These are phyloP conservation scores for Eurystomus gularis DNA, from an alignment of 2,113 vertebrate species.

Conservation along the genomic window DNA sequence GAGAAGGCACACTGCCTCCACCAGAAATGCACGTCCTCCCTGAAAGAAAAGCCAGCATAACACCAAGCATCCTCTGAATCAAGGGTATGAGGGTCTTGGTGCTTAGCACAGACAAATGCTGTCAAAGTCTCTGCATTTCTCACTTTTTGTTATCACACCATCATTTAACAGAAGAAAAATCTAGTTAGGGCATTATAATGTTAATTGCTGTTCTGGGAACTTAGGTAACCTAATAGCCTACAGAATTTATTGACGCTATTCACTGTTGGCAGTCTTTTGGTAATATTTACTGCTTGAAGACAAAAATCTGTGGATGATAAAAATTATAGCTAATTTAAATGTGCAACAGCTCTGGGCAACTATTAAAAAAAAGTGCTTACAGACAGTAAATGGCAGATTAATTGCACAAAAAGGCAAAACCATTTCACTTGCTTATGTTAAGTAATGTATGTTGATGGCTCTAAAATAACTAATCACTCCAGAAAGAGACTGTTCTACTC, in stretches of 20 bases:
- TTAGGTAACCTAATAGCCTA: not conserved
- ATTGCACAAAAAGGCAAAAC: not conserved
- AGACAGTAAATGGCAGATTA: not conserved
- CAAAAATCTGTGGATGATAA: not conserved
- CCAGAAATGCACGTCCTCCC: not conserved
- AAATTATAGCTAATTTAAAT: not conserved
- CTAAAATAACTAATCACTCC: not conserved
- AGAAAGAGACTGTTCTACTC: not conserved
- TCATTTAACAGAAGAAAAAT: not conserved
- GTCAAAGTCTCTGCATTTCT: not conserved
- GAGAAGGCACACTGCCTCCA: not conserved
- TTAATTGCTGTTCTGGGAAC: not conserved
- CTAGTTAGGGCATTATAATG: not conserved
- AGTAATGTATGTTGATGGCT: not conserved
- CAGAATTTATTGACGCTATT: not conserved
- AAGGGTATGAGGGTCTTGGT: too few relatives aligned
- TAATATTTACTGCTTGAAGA: not conserved
- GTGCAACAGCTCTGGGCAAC: not conserved
- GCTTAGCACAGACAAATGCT: fast-evolving
- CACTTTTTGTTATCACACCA: not conserved
- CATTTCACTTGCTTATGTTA: not conserved
- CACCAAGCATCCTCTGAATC: not conserved
- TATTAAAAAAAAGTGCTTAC: not conserved
- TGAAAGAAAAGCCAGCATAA: not conserved
- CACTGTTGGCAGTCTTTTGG: not conserved